Conservation (phyloP, 2,797 vertebrate species). For the Rhyacichthys aspro region DNA sequence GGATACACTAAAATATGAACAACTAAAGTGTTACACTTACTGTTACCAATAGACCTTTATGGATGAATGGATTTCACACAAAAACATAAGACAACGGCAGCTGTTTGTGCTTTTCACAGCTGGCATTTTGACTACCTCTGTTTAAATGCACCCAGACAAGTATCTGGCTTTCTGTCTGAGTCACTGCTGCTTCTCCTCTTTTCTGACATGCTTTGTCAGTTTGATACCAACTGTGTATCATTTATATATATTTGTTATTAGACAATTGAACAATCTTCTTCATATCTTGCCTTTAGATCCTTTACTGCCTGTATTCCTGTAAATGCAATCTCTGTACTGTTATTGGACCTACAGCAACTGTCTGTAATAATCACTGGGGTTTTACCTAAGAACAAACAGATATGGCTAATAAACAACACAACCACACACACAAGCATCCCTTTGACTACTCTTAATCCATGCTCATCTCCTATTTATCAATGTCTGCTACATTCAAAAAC, state of each 20-base stretch:
- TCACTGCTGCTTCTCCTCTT: constrained; percentile 34
- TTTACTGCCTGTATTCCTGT: constrained; percentile 54
- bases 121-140: constrained; percentile 3
- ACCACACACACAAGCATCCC: neutral
- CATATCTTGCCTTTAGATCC: constrained; percentile 43
- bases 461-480: constrained; percentile 3
- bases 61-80: no score
- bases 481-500: neutral
- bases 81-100: no score
- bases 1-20: neutral
- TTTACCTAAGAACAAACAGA: neutral
- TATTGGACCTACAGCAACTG: constrained; percentile 64
- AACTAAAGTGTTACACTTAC: no score
- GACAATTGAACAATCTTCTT: constrained; percentile 31
- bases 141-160: neutral
- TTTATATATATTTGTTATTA: constrained; percentile 35
- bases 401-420: neutral
- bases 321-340: constrained; percentile 48
- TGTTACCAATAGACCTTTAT: no score
- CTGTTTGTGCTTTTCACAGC: no score
- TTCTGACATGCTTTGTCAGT: no score
- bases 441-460: neutral
- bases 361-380: constrained; percentile 34
- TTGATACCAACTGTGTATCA: constrained; percentile 10
- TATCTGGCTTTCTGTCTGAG: no score